Percentiles rank a stretch among this genome's conserved stretches.
Evolutionary conservation across 92 coral and sea anemone species (phyloP).

Genomic region (Heliopora coerulea): DNA sequence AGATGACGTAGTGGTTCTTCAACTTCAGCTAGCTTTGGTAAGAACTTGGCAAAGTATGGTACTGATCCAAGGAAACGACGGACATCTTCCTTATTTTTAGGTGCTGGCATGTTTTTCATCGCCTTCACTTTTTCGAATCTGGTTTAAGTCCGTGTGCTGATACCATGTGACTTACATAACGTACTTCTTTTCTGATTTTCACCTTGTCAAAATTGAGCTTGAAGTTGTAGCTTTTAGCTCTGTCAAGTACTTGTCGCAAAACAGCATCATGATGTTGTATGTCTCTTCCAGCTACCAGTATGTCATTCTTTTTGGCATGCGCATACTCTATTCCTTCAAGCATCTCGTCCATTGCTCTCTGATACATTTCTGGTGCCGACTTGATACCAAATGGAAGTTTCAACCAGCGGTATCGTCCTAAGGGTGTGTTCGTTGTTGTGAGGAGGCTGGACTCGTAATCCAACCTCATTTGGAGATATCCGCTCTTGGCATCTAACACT

Average conservation of each 20-base stretch:
- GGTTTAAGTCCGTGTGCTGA: constrained; percentile 26
- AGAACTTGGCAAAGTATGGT: constrained; percentile 8
- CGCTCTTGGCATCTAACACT: constrained; percentile 18
- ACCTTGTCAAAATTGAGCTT: constrained; percentile 35
- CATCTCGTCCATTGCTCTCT: constrained; percentile 14
- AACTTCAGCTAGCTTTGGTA: constrained; percentile 14
- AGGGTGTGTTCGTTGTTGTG: background rate
- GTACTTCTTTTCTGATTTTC: constrained; percentile 10
- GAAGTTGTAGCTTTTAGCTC: background rate
- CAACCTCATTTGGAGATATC: background rate
- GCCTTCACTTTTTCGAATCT: constrained; percentile 17
- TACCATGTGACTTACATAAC: constrained; percentile 23
- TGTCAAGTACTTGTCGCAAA: constrained; percentile 7
- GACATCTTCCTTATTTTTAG: background rate
- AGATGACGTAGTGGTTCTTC: constrained; percentile 25
- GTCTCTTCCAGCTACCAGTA: constrained; percentile 25
- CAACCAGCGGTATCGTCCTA: constrained; percentile 5
- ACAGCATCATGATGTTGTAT: constrained; percentile 17
- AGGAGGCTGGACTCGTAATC: constrained; percentile 10
- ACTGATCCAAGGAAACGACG: constrained; percentile 9
- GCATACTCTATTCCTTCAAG: constrained; percentile 33
- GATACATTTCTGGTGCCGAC: constrained; percentile 36
- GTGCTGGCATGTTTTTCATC: constrained; percentile 7
- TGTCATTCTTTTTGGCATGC: constrained; percentile 32
- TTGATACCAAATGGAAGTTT: constrained; percentile 14